Base-by-base conservation (phyloP, 2,888 invertebrate genomes). In the Kuschelorhynchus macadamiae region DNA sequence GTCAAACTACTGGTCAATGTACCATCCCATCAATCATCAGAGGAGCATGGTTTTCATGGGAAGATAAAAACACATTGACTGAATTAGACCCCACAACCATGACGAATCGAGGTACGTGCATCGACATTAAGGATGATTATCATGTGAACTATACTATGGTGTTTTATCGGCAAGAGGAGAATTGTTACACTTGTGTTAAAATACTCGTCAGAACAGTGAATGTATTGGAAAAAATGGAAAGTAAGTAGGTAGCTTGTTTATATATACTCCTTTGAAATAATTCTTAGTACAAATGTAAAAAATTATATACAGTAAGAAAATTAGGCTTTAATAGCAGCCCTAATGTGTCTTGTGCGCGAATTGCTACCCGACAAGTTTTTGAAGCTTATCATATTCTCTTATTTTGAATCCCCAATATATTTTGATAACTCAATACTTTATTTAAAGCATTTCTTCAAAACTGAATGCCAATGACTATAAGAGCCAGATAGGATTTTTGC, bases 21-120 rank as follows among this genome's bases (percentile, higher is more conserved):
- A 86, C 88, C 20, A 93, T 96, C 79, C 95, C 96, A 21, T 80
- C 88, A 71, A 90, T 93, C 46, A 83, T 96, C 50, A 87, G 94
- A 77, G 96, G 95, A 67, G 88, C 93, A 30, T 96, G 96, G 96
- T 96, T 95, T 84, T 95, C 95, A 1, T 92, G 94, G 87, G 96
- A 96, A 87, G 90, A 90, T 85, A 86, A 87, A 76, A 93, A 94
- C 76, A 94, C 94, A 0, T 86, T 91, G 47, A 95, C 95, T 0
- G 91, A 92, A 79, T 90, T 96, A 56, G 92, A 95, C 84, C 91
- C 91, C 0, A 90, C 88, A 65, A 88, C 89, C 41, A 94, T 96
- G 93, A 89, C 91, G 7, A 86, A 87, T 73, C 87, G 89, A 79
- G 95, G 95, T 44, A 83, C 85, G 64, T 95, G 94, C 80, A 87